phyloP scores from a whole-genome alignment of 2,797 vertebrate species.

The Astyanax mexicanus region DNA sequence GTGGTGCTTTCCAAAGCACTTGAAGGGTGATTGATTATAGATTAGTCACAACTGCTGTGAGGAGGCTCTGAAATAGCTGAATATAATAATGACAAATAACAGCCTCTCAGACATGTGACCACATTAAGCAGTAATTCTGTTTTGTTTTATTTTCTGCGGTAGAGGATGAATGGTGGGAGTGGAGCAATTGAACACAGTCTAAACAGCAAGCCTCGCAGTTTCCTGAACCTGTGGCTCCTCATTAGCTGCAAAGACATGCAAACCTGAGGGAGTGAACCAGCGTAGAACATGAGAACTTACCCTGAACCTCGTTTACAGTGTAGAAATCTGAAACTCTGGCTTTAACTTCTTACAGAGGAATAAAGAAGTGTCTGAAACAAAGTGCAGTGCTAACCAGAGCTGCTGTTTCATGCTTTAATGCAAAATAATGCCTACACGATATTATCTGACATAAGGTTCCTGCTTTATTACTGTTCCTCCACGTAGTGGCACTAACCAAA shows the following conservation, averaged over 20 bases:
- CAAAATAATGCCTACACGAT: too few species aligned
- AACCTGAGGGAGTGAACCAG: neutral
- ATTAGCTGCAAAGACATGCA: neutral
- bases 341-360: neutral
- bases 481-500: too few species aligned
- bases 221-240: neutral
- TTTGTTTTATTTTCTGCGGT: too few species aligned
- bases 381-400: too few species aligned
- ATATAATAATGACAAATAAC: constrained; percentile 1
- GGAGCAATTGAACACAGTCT: constrained; percentile 25
- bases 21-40: neutral
- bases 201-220: neutral
- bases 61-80: neutral
- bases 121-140: constrained; percentile 67
- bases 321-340: too few species aligned
- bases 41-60: neutral
- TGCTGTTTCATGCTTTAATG: too few species aligned
- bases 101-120: neutral
- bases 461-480: too few species aligned
- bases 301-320: too few species aligned
- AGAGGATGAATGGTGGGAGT: constrained; percentile 36
- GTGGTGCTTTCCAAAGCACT: neutral
- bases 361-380: too few species aligned
- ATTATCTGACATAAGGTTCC: too few species aligned
- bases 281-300: neutral